Conservation (phyloP, 2,113 vertebrate species). For the Arvicanthis niloticus region DNA sequence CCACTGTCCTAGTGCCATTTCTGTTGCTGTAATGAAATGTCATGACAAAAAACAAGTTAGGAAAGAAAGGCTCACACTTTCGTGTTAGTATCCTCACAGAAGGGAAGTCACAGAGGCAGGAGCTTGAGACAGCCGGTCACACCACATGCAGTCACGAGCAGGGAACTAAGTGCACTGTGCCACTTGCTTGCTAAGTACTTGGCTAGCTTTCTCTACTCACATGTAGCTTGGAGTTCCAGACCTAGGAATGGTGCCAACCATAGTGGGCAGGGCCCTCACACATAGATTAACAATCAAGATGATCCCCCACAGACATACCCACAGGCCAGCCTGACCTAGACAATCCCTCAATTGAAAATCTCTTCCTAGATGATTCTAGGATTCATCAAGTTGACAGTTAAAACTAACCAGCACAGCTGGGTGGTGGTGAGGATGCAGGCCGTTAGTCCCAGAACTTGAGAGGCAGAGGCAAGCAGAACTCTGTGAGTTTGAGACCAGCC, state of each 20-base stretch:
- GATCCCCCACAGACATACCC: neutral
- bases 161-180: neutral
- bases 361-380: neutral
- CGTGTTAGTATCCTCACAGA: too few species aligned
- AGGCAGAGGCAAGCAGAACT: neutral
- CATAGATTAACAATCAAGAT: neutral
- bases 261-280: neutral
- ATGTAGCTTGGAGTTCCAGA: neutral
- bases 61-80: neutral
- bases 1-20: neutral
- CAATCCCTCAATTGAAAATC: neutral
- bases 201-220: neutral
- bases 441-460: neutral
- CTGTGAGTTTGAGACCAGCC: neutral
- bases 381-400: neutral
- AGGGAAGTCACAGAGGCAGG: too few species aligned
- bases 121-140: neutral
- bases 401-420: neutral
- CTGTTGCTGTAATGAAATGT: neutral
- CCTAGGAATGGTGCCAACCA: neutral
- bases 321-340: neutral
- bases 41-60: neutral
- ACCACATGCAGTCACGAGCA: too few species aligned
- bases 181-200: neutral
- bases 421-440: neutral